phyloP scores from a whole-genome alignment of 2,888 invertebrate genomes.

The Pollenia amentaria region DNA sequence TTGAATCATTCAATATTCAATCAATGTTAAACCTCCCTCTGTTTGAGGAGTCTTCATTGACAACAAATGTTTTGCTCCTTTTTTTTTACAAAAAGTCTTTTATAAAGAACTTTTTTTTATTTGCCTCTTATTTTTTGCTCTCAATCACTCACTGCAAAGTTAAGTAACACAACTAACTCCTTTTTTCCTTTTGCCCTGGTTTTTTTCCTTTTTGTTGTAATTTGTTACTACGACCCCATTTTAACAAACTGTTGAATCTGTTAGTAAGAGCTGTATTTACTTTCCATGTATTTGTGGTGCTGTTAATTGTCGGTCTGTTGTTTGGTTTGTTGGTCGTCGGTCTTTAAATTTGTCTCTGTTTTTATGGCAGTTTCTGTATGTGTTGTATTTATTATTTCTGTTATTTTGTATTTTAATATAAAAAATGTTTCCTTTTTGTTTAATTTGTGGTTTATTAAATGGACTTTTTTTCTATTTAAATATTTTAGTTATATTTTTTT shows the following conservation, averaged over 20 bases:
- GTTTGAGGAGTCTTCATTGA: constrained; percentile 52
- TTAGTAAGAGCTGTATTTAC: constrained; percentile 19
- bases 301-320: constrained; percentile 42
- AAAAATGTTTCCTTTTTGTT: constrained; percentile 52
- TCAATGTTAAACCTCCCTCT: constrained; percentile 61
- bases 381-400: constrained; percentile 47
- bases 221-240: constrained; percentile 62
- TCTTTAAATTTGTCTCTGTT: constrained; percentile 30
- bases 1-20: constrained; percentile 71
- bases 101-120: background rate
- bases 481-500: constrained; percentile 39
- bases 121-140: constrained; percentile 18
- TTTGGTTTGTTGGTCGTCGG: background rate
- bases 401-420: background rate
- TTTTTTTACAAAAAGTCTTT: constrained; percentile 6
- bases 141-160: constrained; percentile 41
- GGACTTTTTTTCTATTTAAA: constrained; percentile 39
- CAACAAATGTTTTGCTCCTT: constrained; percentile 1
- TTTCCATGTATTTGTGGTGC: constrained; percentile 46
- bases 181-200: constrained; percentile 24
- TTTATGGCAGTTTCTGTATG: constrained; percentile 17
- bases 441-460: constrained; percentile 70
- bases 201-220: constrained; percentile 29
- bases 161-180: constrained; percentile 62
- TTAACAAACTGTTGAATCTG: constrained; percentile 70